phyloP scores from a whole-genome alignment of 1,140 invertebrate species.

The Amphibalanus amphitrite region DNA sequence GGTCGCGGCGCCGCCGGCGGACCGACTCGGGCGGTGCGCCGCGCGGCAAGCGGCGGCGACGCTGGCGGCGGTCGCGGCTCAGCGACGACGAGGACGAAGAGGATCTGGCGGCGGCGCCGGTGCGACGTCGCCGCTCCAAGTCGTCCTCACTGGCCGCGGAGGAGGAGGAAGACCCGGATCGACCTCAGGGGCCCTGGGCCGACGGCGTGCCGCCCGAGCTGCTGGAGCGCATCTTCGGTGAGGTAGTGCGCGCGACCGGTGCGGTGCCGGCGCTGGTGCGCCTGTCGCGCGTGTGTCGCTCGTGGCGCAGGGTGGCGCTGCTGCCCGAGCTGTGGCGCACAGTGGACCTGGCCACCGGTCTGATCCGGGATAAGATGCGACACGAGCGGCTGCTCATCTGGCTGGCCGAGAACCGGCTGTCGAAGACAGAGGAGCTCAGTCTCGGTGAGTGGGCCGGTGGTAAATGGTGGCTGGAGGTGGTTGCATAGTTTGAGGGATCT shows the following conservation, averaged over 20 bases:
- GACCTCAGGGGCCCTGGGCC: not conserved
- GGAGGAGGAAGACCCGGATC: not conserved
- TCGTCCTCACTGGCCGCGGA: not conserved
- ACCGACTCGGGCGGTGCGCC: not conserved
- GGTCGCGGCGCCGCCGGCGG: not conserved
- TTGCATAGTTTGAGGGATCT: too few relatives aligned
- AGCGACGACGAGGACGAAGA: not conserved
- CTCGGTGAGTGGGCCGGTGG: conserved; percentile 36
- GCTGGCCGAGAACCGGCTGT: conserved; percentile 52
- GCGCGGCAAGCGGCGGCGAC: not conserved
- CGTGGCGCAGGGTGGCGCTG: conserved; percentile 49
- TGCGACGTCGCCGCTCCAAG: not conserved
- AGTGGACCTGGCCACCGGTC: conserved; percentile 48
- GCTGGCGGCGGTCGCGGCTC: not conserved
- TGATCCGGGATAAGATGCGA: conserved; percentile 49
- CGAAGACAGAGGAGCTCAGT: conserved; percentile 50
- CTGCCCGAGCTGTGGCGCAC: conserved; percentile 50
- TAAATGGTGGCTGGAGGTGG: too few relatives aligned
- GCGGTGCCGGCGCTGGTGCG: conserved; percentile 19
- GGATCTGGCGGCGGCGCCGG: not conserved
- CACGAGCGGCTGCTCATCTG: conserved; percentile 48
- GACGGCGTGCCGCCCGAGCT: not conserved
- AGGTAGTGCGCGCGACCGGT: not conserved
- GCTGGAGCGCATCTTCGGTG: not conserved
- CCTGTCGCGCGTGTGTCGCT: conserved; percentile 49